Conservation (phyloP, 2,797 vertebrate genomes). For the Anguilla megastoma region DNA sequence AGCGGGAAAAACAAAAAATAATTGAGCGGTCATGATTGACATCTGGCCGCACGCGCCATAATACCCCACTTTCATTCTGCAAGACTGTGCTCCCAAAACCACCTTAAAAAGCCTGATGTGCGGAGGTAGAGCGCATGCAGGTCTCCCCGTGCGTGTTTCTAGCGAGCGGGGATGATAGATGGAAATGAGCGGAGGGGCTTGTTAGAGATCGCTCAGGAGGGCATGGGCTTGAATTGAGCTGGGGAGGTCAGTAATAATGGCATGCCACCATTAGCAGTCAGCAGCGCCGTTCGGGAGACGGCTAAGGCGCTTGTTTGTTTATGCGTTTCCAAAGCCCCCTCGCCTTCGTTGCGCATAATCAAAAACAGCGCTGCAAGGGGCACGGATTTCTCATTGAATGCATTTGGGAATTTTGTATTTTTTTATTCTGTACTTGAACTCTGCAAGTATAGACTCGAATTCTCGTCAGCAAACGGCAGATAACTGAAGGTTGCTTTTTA, state of each 20-base stretch:
- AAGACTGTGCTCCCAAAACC: background rate
- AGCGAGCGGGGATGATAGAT: background rate
- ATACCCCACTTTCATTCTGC: background rate
- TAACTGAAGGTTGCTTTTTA: background rate
- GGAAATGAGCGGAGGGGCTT: constrained; percentile 27
- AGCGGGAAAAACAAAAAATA: constrained; percentile 11
- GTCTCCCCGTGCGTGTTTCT: background rate
- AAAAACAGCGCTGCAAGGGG: background rate
- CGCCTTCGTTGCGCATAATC: background rate
- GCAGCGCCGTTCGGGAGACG: background rate
- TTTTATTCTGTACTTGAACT: background rate
- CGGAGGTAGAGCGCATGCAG: background rate
- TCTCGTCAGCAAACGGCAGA: background rate
- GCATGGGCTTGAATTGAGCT: constrained; percentile 32
- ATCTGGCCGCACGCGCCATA: background rate
- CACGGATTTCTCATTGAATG: background rate
- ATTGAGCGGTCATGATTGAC: constrained; percentile 15
- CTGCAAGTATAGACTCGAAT: too few relatives aligned
- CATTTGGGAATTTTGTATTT: background rate
- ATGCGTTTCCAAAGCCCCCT: background rate
- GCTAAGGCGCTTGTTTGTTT: background rate
- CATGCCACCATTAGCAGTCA: constrained; percentile 37
- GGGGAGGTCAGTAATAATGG: constrained; percentile 37
- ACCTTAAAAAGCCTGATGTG: background rate
- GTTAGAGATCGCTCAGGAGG: constrained; percentile 38